These are phyloP conservation scores for Molossus molossus DNA, from an alignment of 2,797 vertebrate species.

Conservation along the genomic window DNA sequence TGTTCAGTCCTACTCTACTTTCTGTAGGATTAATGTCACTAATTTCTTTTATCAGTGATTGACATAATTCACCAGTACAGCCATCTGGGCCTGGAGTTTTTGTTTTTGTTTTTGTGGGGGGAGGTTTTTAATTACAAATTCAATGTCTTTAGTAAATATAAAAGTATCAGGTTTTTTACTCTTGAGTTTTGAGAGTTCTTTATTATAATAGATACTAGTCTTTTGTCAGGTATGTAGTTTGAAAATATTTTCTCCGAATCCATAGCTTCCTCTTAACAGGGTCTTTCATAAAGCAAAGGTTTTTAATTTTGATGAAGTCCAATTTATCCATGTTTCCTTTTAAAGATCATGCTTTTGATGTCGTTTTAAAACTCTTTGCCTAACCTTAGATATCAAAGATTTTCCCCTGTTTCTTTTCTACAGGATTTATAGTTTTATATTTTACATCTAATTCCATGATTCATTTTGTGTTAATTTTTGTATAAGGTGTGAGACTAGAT, in stretches of 20 bases:
- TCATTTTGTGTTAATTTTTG: background rate
- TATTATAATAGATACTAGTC: background rate
- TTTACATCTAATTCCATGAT: constrained; percentile 27
- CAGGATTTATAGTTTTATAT: background rate
- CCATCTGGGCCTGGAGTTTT: background rate
- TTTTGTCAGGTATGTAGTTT: background rate
- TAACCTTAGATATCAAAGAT: background rate
- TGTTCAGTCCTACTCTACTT: background rate
- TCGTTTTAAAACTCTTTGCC: background rate
- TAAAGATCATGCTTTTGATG: background rate
- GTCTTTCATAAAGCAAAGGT: background rate
- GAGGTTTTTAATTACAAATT: constrained; percentile 35
- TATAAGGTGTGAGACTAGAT: background rate
- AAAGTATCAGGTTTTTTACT: background rate
- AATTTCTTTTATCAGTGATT: background rate
- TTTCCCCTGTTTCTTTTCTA: constrained; percentile 29
- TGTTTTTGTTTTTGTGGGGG: background rate
- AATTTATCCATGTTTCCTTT: constrained; percentile 26
- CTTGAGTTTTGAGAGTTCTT: background rate
- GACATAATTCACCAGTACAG: background rate
- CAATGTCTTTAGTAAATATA: constrained; percentile 7
- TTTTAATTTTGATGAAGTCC: constrained; percentile 14
- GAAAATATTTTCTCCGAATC: background rate
- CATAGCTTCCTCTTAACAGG: background rate
- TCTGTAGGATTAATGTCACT: background rate